These are phyloP conservation scores for Parotocinclus haroldoi DNA, from an alignment of 2,797 vertebrate species.

Conservation along the genomic window DNA sequence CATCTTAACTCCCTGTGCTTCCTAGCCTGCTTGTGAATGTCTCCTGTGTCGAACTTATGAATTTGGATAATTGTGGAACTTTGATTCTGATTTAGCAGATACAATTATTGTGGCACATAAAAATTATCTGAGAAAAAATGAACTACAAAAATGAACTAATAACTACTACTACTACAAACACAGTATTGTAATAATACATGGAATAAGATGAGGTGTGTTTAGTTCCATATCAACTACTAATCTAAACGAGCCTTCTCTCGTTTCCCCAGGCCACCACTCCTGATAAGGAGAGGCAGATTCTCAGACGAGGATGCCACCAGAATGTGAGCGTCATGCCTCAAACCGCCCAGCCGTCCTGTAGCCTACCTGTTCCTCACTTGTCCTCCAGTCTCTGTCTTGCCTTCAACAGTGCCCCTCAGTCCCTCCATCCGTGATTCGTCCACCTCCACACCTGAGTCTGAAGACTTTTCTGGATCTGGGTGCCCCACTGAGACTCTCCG, in stretches of 20 bases:
- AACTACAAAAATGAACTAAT: too few relatives aligned
- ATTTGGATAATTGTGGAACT: too few relatives aligned
- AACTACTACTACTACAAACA: too few relatives aligned
- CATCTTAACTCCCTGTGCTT: too few relatives aligned
- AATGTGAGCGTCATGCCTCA: slow-evolving; percentile 84
- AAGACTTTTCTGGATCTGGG: slow-evolving; percentile 78
- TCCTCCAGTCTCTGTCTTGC: slow-evolving; percentile 74
- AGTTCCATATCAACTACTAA: neutral
- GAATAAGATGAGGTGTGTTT: neutral
- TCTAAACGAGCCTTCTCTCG: neutral
- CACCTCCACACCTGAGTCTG: slow-evolving; percentile 62
- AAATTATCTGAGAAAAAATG: too few relatives aligned
- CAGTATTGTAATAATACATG: neutral
- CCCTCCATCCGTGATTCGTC: slow-evolving; percentile 42
- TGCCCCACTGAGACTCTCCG: slow-evolving; percentile 84
- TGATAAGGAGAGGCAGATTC: slow-evolving; percentile 99
- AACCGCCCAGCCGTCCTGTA: slow-evolving; percentile 74
- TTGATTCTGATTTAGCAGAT: too few relatives aligned
- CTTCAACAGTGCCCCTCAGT: slow-evolving; percentile 68
- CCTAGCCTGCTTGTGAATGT: too few relatives aligned
- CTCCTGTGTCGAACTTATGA: neutral
- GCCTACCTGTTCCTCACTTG: slow-evolving; percentile 76
- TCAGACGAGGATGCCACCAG: slow-evolving; percentile 94
- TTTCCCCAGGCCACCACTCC: slow-evolving; percentile 92
- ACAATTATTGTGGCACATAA: too few relatives aligned